Base-by-base conservation (phyloP, 2,888 invertebrate genomes). In the Marasmarcha lunaedactyla region DNA sequence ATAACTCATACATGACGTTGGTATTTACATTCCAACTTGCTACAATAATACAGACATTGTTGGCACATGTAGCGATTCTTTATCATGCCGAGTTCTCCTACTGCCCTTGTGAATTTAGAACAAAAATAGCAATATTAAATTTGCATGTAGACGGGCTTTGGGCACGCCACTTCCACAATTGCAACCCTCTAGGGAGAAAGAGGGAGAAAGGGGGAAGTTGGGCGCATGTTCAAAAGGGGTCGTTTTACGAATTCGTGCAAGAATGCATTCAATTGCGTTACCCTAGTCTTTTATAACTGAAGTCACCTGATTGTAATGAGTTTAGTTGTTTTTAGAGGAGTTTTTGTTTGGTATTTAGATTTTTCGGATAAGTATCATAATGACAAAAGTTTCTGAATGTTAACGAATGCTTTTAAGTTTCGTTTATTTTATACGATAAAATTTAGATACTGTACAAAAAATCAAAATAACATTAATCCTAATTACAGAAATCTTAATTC, bases 51-150 rank as follows among this genome's bases (percentile, higher is more conserved):
- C 20, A 20, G 20, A 20, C 20, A 20, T 20, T 20, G 20, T 20
- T 20, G 7, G 20, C 20, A 7, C 3, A 20, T 20, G 20, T 20
- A 5, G 20, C 20, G 3, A 20, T 30, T 52, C 50, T 57, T 68
- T 68, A 69, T 70, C 63, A 30, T 30, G 3, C 10, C 10, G 4
- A 20, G 11, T 11, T 30, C n/a, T 68, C 69, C 71, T 63, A 71
- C 67, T 81, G 77, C 72, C 78, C 79, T 79, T 77, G 78, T 73
- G 61, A 71, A 71, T 68, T 71, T 55, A 46, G 55, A 71, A 70
- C 72, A 73, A 74, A 71, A 77, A 70, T 72, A 74, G 72, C 69
- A 69, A 65, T 64, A 73, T 77, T 67, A 76, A 74, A 79, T 81
- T 79, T 78, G 71, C 76, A 76, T 76, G 67, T 59, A 65, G 65